These are phyloP conservation scores for Nasua narica DNA, from an alignment of 2,797 vertebrate genomes.

Conservation along the genomic window DNA sequence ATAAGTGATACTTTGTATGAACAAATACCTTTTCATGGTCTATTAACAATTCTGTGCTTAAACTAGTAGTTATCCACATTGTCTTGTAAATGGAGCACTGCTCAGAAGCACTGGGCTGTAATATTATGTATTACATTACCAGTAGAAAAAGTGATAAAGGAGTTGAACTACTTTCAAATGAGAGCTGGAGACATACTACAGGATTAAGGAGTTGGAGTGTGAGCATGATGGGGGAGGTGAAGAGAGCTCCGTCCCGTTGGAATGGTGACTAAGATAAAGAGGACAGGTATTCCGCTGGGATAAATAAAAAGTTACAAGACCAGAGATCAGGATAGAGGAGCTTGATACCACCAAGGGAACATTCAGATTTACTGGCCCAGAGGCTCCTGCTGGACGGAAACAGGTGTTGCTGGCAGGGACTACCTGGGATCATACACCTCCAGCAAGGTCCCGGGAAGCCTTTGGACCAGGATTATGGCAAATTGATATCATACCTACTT, in stretches of 20 bases:
- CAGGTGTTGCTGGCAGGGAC: neutral
- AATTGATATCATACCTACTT: neutral
- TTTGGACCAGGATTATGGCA: neutral
- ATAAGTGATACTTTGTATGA: slow-evolving; percentile 9
- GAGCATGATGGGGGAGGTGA: neutral
- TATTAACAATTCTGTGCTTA: slow-evolving; percentile 26
- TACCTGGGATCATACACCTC: accelerated
- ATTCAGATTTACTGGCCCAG: neutral
- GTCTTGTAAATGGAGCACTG: slow-evolving; percentile 35
- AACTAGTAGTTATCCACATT: slow-evolving; percentile 35
- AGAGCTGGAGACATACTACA: neutral
- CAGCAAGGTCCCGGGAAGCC: neutral
- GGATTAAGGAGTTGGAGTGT: neutral
- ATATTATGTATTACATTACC: neutral
- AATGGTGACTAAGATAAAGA: neutral
- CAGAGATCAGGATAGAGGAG: neutral
- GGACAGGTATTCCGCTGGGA: neutral
- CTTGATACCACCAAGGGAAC: neutral
- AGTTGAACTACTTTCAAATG: slow-evolving; percentile 28
- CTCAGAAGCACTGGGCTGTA: slow-evolving; percentile 32
- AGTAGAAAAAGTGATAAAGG: neutral
- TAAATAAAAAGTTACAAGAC: neutral
- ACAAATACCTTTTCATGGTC: slow-evolving; percentile 27
- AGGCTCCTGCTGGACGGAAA: neutral
- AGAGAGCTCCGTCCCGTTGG: neutral